These are phyloP conservation scores for Amblyornis subalaris DNA, from an alignment of 2,113 vertebrate genomes.

Conservation along the genomic window DNA sequence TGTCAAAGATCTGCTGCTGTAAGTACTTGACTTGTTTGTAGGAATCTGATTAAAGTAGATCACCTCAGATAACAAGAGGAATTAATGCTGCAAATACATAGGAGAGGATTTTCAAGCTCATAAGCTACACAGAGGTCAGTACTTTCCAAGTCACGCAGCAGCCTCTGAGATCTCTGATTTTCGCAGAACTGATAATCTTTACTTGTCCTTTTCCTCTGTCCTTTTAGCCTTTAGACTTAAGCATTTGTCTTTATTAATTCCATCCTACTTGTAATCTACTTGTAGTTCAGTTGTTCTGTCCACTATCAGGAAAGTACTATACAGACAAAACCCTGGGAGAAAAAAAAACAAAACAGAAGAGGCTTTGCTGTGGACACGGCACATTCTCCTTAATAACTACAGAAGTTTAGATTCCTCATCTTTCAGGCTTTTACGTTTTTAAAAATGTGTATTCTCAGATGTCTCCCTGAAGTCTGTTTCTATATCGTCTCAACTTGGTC, in stretches of 20 bases:
- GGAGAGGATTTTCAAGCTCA: constrained; percentile 41
- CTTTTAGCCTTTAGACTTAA: background rate
- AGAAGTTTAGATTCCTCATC: background rate
- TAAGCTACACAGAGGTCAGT: constrained; percentile 16
- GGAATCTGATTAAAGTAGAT: constrained; percentile 65
- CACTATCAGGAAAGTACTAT: background rate
- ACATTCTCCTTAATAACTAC: background rate
- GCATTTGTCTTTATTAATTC: background rate
- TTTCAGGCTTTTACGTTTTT: background rate
- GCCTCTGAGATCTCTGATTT: background rate
- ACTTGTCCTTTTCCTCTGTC: background rate
- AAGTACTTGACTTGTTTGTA: constrained; percentile 47
- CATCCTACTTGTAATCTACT: background rate
- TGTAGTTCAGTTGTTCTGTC: background rate
- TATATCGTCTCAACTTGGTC: background rate
- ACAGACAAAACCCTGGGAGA: background rate
- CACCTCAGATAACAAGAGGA: constrained; percentile 50
- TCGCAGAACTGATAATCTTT: background rate
- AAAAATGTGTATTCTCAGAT: background rate
- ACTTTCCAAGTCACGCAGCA: background rate
- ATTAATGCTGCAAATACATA: constrained; percentile 56
- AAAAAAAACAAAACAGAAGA: background rate
- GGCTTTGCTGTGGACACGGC: background rate
- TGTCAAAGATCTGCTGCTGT: constrained; percentile 27
- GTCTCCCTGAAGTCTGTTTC: background rate